phyloP scores from a whole-genome alignment of 2,797 vertebrate genomes.

The Carduelis carduelis region DNA sequence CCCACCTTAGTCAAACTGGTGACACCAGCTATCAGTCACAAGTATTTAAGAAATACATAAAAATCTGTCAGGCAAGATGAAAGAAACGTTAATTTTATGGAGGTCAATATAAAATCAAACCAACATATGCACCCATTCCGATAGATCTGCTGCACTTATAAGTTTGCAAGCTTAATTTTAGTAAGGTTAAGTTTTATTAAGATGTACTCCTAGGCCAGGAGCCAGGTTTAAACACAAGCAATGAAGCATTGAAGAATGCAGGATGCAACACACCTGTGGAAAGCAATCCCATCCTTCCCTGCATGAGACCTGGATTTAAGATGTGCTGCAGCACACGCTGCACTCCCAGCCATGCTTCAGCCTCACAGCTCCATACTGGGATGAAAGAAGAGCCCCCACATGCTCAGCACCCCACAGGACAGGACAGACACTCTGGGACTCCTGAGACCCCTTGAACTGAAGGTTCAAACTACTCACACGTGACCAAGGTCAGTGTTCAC shows the following conservation, averaged over 20 bases:
- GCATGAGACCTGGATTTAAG: not conserved
- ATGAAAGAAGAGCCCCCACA: accelerated
- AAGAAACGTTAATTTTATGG: not conserved
- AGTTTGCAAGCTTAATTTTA: not conserved
- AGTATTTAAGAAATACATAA: not conserved
- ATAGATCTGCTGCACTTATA: not conserved
- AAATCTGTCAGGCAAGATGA: not conserved
- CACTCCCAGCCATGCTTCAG: not conserved
- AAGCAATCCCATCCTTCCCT: not conserved
- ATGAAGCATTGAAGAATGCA: accelerated
- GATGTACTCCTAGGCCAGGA: not conserved
- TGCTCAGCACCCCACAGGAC: not conserved
- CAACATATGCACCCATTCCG: accelerated
- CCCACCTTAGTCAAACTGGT: not conserved
- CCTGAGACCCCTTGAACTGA: not conserved
- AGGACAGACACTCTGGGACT: not conserved
- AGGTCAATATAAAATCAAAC: not conserved
- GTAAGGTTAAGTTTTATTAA: not conserved
- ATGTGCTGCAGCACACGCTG: accelerated
- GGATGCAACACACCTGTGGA: not conserved
- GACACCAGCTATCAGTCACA: not conserved
- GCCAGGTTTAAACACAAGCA: not conserved
- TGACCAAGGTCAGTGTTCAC: not conserved
- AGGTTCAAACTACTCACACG: not conserved
- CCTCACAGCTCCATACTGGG: accelerated